These are phyloP conservation scores for Drosophila merina DNA, from an alignment of 2,888 invertebrate genomes.

Conservation along the genomic window DNA sequence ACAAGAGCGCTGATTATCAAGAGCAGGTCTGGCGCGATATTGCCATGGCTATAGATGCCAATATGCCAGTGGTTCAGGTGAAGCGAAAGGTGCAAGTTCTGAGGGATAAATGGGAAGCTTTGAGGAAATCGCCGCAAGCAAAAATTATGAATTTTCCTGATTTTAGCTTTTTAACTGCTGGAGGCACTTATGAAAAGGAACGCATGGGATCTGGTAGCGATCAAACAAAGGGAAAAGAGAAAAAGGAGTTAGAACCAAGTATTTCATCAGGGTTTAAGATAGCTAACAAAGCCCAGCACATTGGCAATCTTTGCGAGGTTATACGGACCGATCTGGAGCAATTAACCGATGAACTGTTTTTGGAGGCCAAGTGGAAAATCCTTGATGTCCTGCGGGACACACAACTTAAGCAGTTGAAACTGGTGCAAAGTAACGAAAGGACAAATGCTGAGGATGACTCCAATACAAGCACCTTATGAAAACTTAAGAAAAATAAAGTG, in stretches of 20 bases:
- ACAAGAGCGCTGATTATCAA: slow-evolving; percentile 9
- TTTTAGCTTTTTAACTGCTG: slow-evolving; percentile 4
- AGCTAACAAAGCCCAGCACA: no score
- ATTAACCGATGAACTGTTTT: slow-evolving; percentile 13
- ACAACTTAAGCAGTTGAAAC: slow-evolving; percentile 35
- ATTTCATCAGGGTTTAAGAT: no score
- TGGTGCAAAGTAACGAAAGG: background rate
- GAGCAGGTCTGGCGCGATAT: slow-evolving; percentile 16
- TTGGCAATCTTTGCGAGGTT: background rate
- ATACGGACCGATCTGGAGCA: slow-evolving; percentile 16
- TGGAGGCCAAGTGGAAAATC: slow-evolving; percentile 21
- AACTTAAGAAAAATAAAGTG: background rate
- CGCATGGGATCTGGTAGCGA: slow-evolving; percentile 12
- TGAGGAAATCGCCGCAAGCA: background rate
- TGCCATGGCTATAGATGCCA: slow-evolving; percentile 9
- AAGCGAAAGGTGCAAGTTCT: slow-evolving; percentile 14
- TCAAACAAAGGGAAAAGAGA: background rate
- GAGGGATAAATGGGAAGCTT: slow-evolving; percentile 11
- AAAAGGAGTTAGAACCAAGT: no score
- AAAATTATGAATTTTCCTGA: slow-evolving; percentile 7
- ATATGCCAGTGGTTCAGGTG: slow-evolving; percentile 16
- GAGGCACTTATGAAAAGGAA: background rate
- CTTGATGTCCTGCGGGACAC: slow-evolving; percentile 27
- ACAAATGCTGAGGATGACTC: background rate
- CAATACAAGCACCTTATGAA: background rate